These are phyloP conservation scores for Catocala sponsa DNA, from an alignment of 2,888 invertebrate genomes.

Conservation along the genomic window DNA sequence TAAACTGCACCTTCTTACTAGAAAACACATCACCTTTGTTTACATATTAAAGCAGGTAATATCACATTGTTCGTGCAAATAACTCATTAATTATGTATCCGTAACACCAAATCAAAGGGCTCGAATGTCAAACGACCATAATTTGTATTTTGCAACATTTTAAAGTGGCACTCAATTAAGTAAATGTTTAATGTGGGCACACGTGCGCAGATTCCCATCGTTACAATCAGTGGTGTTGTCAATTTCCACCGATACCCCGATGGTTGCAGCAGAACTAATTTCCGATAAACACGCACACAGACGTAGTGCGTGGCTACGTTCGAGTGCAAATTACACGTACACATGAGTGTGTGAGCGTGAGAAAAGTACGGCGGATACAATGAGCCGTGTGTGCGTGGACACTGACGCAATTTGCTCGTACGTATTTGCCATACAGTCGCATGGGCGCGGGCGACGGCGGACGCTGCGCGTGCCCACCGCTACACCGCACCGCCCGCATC, in stretches of 20 bases:
- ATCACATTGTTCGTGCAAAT: slow-evolving; percentile 50
- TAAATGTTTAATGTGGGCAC: slow-evolving; percentile 78
- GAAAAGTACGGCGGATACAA: slow-evolving; percentile 83
- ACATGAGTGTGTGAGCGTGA: slow-evolving; percentile 82
- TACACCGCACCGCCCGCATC: slow-evolving; percentile 75
- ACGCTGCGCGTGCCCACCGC: slow-evolving; percentile 53
- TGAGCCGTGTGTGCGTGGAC: slow-evolving; percentile 68
- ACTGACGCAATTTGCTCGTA: slow-evolving; percentile 68
- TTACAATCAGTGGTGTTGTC: slow-evolving; percentile 77
- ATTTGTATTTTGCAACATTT: slow-evolving; percentile 72
- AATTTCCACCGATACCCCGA: slow-evolving; percentile 79
- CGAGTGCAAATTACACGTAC: slow-evolving; percentile 76
- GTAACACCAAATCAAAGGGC: slow-evolving; percentile 65
- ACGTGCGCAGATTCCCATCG: slow-evolving; percentile 79
- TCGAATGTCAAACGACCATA: slow-evolving; percentile 58
- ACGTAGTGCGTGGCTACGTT: slow-evolving; percentile 63
- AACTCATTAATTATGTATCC: slow-evolving; percentile 57
- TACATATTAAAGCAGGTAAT: slow-evolving; percentile 27
- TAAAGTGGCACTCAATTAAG: slow-evolving; percentile 62
- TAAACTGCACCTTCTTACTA: slow-evolving; percentile 12
- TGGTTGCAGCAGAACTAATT: slow-evolving; percentile 81
- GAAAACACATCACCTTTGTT: slow-evolving; percentile 20
- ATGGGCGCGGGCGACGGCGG: slow-evolving; percentile 55
- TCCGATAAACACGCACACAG: slow-evolving; percentile 80
- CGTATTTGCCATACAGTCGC: slow-evolving; percentile 53